Conservation (phyloP, 2,113 vertebrate genomes). For the Okapia johnstoni region DNA sequence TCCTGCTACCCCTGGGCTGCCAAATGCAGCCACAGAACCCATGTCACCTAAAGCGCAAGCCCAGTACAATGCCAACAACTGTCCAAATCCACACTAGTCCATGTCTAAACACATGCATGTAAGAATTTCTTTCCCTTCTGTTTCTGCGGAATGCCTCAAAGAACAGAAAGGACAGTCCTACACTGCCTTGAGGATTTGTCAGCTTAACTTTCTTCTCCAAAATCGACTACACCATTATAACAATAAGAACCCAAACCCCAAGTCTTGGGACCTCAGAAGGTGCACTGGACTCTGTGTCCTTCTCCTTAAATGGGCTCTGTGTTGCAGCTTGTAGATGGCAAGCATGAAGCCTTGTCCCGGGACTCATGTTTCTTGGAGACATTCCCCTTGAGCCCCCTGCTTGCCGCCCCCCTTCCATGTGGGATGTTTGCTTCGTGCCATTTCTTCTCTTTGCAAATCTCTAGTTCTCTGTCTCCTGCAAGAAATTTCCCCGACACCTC, state of each 20-base stretch:
- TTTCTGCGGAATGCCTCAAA: neutral
- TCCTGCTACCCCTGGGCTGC: neutral
- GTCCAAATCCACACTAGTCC: neutral
- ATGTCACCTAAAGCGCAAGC: neutral
- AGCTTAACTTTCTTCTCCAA: neutral
- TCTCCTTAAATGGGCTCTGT: neutral
- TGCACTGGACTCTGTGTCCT: neutral
- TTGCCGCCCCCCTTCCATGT: neutral
- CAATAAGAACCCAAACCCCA: no score
- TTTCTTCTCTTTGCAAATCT: neutral
- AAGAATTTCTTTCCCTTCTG: neutral
- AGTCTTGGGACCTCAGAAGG: neutral
- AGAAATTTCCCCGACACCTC: neutral
- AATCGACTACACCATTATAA: fast-evolving
- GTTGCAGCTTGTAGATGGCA: neutral
- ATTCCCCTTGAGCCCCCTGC: neutral
- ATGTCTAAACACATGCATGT: neutral
- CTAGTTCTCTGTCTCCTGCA: neutral
- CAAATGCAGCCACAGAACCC: neutral
- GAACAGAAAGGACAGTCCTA: neutral
- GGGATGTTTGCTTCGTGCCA: neutral
- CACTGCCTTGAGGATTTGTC: neutral
- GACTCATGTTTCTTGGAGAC: neutral
- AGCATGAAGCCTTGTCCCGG: fast-evolving
- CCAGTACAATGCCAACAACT: neutral